Evolutionary conservation across 1,140 invertebrate species (phyloP).

Genomic region (Drosophila ambigua): DNA sequence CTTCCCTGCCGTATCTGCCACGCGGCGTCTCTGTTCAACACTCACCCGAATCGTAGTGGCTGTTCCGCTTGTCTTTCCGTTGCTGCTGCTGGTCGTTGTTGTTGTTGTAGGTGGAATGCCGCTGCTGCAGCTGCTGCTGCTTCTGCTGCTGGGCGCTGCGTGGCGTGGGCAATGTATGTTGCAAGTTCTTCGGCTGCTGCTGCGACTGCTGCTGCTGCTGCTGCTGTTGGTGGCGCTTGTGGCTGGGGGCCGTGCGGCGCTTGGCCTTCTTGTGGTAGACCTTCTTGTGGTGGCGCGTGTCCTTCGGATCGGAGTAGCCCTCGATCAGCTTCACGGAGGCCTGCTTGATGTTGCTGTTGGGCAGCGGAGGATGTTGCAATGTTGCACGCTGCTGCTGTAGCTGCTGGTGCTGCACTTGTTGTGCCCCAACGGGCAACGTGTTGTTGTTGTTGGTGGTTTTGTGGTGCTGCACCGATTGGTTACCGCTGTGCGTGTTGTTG

Average conservation of each 20-base stretch:
- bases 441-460: constrained; percentile 59
- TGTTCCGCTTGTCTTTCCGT: constrained; percentile 65
- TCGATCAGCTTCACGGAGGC: constrained; percentile 82
- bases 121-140: constrained; percentile 51
- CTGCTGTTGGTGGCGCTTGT: constrained; percentile 63
- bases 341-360: constrained; percentile 77
- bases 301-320: constrained; percentile 81
- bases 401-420: constrained; percentile 48
- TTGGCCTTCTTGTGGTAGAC: constrained; percentile 81
- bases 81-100: constrained; percentile 62
- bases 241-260: constrained; percentile 47
- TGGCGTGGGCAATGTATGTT: constrained; percentile 52
- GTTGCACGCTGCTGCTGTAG: constrained; percentile 67
- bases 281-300: constrained; percentile 76
- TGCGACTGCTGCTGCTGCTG: constrained; percentile 47
- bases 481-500: constrained; percentile 25
- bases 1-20: too few relatives aligned
- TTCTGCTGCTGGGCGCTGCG: constrained; percentile 44
- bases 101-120: constrained; percentile 70
- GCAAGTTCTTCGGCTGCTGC: constrained; percentile 36
- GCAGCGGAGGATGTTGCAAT: constrained; percentile 72
- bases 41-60: neutral
- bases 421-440: constrained; percentile 56
- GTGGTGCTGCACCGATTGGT: constrained; percentile 15
- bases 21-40: too few relatives aligned